Percentiles rank a stretch among this genome's conserved stretches.
Conservation (phyloP, 2,797 vertebrate species). For the Hipposideros larvatus region DNA sequence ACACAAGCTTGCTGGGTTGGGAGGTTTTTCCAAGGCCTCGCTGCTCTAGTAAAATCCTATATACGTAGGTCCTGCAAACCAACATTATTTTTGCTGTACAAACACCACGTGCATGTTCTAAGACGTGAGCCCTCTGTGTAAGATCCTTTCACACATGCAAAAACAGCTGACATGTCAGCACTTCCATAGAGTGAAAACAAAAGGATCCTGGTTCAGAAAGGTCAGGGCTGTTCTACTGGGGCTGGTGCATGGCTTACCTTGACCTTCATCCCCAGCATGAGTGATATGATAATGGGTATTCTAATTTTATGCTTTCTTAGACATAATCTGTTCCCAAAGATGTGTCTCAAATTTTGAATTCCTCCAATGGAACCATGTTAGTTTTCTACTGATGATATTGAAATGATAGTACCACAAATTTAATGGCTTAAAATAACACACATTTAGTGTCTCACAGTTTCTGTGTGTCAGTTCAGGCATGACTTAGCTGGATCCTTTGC, state of each 20-base stretch:
- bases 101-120: constrained; percentile 78
- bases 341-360: neutral
- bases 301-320: neutral
- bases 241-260: neutral
- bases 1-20: constrained; percentile 61
- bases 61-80: constrained; percentile 79
- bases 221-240: neutral
- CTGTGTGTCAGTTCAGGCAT: neutral
- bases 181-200: constrained; percentile 77
- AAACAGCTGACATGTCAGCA: constrained; percentile 83
- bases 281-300: neutral
- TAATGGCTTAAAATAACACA: neutral
- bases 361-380: neutral
- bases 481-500: neutral
- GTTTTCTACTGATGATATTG: neutral
- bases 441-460: neutral
- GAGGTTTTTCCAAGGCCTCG: constrained; percentile 81
- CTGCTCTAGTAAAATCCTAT: constrained; percentile 83
- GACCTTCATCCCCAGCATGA: neutral
- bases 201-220: constrained; percentile 76
- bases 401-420: neutral
- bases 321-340: neutral
- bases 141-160: constrained; percentile 82
- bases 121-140: constrained; percentile 80
- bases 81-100: constrained; percentile 87